Evolutionary conservation across 2,797 vertebrate genomes (phyloP), one percentile per base, ranked within the genome.

Genomic region (Epinephelus coioides): DNA sequence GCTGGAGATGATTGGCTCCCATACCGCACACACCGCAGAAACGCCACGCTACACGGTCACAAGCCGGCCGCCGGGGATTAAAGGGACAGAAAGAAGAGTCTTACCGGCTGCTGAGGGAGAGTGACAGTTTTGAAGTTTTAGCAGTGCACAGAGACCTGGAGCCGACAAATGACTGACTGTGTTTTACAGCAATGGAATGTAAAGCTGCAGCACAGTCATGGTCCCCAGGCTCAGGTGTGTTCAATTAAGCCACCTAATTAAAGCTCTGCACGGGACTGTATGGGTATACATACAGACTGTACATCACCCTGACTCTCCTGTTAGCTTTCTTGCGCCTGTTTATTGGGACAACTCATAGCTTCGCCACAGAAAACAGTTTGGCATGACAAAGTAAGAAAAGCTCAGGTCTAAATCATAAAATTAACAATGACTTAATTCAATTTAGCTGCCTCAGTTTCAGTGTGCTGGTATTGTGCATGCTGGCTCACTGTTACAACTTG

Each of bases 1-100:
- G 92, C 88, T 89, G 90, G 86, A 92, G 90, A 95, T 94, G 94
- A 95, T 94, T 92, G 94, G 94, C 93, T 91, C 90, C 78, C 88
- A 79, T 85, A 86, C 89, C 81, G 46, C 85, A 88, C 89, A 92
- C 88, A 86, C 79, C 47, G 67, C 76, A 86, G 85, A 91, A 93
- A 90, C 60, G 84, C 91, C 89, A 94, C 85, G 86, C 86, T 92
- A 91, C 84, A 86, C 87, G 76, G 93, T 91, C 94, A 95, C 93
- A 91, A 94, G 87, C 89, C 6, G 82, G 74, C 92, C 89, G 73
- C 89, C 74, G 72, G 93, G 93, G 93, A 94, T 94, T 94, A 91
- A 83, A 86, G 82, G 86, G 89, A 92, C 89, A 89, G 89, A 92
- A 87, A 87, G 83, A 81, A 60, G 78, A 87, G 82, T 76, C 86